Evolutionary conservation across 2,888 invertebrate genomes (phyloP).

Genomic region (Ditula angustiorana): DNA sequence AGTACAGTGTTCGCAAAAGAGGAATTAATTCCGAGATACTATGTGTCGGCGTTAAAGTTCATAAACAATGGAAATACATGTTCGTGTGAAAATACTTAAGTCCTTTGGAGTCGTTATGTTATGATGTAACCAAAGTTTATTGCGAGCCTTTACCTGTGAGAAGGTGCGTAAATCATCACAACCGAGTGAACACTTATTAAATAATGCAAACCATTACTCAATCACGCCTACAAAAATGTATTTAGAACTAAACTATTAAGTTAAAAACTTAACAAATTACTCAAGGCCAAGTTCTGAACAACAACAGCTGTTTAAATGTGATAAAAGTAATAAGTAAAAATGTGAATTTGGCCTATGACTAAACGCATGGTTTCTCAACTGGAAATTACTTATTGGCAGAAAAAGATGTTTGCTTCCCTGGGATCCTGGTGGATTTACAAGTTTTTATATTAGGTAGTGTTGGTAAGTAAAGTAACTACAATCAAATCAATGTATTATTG

Average conservation of each 20-base stretch:
- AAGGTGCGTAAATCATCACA: neutral
- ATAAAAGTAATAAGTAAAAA: conserved; percentile 16
- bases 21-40: neutral
- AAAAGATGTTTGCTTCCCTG: conserved; percentile 19
- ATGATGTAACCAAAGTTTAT: conserved; percentile 46
- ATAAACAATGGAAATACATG: conserved; percentile 49
- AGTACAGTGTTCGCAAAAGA: neutral
- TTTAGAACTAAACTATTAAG: neutral
- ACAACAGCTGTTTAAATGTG: conserved; percentile 4
- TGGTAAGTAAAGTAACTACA: too few relatives aligned
- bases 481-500: neutral
- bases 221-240: neutral
- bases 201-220: neutral
- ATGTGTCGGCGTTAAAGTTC: conserved; percentile 9
- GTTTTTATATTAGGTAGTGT: neutral
- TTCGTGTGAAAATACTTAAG: conserved; percentile 47
- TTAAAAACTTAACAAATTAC: conserved; percentile 4
- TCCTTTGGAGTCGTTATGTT: conserved; percentile 33
- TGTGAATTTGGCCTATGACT: conserved; percentile 25
- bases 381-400: conserved; percentile 20
- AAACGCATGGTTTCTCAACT: conserved; percentile 15
- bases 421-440: conserved; percentile 22
- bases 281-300: conserved; percentile 21
- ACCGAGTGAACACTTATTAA: neutral
- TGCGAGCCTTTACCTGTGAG: neutral